Evolutionary conservation across 2,888 invertebrate genomes (phyloP).

Genomic region (Ypsolopha scabrella): DNA sequence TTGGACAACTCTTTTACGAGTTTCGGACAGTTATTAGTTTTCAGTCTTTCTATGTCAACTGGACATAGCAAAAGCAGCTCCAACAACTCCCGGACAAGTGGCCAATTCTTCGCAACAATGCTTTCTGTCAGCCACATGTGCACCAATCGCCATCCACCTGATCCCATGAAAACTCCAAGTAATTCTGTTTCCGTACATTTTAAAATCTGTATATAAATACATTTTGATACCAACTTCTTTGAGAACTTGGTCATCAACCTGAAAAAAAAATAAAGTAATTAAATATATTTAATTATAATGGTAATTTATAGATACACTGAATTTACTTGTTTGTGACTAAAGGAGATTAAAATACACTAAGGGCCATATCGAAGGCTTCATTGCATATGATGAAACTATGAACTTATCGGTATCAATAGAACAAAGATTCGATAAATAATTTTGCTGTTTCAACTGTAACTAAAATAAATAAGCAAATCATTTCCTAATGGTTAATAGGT

Average conservation of each 20-base stretch:
- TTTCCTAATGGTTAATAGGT: too few species aligned
- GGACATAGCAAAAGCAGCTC: constrained; percentile 88
- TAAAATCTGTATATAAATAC: constrained; percentile 93
- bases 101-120: constrained; percentile 85
- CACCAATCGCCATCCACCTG: constrained; percentile 92
- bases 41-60: constrained; percentile 90
- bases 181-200: constrained; percentile 87
- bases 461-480: too few species aligned
- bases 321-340: too few species aligned
- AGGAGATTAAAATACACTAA: too few species aligned
- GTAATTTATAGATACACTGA: too few species aligned
- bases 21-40: constrained; percentile 93
- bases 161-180: constrained; percentile 88
- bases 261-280: constrained; percentile 36
- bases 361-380: too few species aligned
- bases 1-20: constrained; percentile 89
- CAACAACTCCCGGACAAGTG: constrained; percentile 87
- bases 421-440: too few species aligned
- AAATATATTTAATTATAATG: too few species aligned
- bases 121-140: constrained; percentile 93
- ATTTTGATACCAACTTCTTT: constrained; percentile 94
- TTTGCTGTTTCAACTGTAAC: too few species aligned
- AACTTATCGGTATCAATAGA: too few species aligned
- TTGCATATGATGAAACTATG: too few species aligned
- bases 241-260: constrained; percentile 97